These are phyloP conservation scores for Cercopithecus mona DNA, from an alignment of 2,113 vertebrate genomes.

Conservation along the genomic window DNA sequence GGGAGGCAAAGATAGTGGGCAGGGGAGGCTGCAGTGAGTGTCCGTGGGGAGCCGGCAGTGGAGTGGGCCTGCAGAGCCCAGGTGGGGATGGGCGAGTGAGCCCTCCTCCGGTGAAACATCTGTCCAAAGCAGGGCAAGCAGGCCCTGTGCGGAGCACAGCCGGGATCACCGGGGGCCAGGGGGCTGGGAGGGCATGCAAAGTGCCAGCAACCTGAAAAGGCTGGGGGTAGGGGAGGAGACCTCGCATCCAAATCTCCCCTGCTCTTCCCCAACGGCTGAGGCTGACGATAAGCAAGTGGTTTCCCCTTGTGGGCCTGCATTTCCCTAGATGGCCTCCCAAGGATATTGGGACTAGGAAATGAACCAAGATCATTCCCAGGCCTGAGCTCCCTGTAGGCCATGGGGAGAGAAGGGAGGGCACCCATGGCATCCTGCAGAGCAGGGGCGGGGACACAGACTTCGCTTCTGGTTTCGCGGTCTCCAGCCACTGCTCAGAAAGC, in stretches of 20 bases:
- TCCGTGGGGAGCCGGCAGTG: fast-evolving
- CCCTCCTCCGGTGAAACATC: not conserved
- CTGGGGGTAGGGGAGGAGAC: not conserved
- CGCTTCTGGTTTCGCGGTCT: fast-evolving
- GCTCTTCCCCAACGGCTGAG: not conserved
- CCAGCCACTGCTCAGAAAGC: not conserved
- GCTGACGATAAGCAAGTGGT: not conserved
- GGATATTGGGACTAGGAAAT: not conserved
- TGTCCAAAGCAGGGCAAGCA: not conserved
- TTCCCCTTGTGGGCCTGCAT: not conserved
- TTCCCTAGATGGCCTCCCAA: not conserved
- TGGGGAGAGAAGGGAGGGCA: too few relatives aligned
- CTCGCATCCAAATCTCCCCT: not conserved
- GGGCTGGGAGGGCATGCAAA: not conserved
- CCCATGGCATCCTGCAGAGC: fast-evolving
- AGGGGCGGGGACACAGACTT: not conserved
- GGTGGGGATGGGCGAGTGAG: not conserved
- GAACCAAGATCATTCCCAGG: not conserved
- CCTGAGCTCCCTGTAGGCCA: too few relatives aligned
- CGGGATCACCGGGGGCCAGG: not conserved
- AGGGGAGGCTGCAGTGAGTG: fast-evolving
- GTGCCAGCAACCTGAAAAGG: not conserved
- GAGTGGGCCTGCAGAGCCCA: too few relatives aligned
- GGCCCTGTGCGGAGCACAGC: not conserved
- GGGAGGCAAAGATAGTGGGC: not conserved